A percentile compares a stretch with the other conserved stretches of the same genome.
phyloP scores from a whole-genome alignment of 2,888 invertebrate genomes.

The Cosmia trapezina region DNA sequence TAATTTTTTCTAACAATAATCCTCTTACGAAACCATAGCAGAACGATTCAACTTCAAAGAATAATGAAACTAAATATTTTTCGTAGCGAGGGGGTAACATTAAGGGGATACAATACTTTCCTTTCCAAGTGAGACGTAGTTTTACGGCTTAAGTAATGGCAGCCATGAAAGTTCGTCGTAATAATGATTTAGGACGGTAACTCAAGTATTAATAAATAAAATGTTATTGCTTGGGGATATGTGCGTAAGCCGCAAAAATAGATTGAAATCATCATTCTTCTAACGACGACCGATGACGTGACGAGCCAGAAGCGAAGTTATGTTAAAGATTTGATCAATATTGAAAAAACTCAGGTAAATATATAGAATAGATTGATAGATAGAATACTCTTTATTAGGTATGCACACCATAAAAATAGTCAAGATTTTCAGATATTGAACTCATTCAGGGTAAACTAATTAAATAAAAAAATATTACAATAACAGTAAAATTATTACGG shows the following conservation, averaged over 20 bases:
- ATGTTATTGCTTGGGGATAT: slow-evolving; percentile 50
- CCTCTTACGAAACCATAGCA: slow-evolving; percentile 45
- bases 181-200: slow-evolving; percentile 66
- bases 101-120: slow-evolving; percentile 36
- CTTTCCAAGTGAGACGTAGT: slow-evolving; percentile 53
- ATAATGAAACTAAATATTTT: slow-evolving; percentile 52
- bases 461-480: not conserved
- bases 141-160: slow-evolving; percentile 72
- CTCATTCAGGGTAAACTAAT: not conserved
- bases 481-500: not conserved
- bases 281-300: not conserved
- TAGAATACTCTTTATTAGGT: too few species aligned
- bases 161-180: slow-evolving; percentile 70
- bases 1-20: slow-evolving; percentile 18
- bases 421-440: too few species aligned
- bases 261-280: slow-evolving; percentile 42
- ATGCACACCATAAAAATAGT: too few species aligned
- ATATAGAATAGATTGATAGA: too few species aligned
- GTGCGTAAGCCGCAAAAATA: slow-evolving; percentile 52
- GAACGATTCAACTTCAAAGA: slow-evolving; percentile 37
- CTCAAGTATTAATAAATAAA: slow-evolving; percentile 62
- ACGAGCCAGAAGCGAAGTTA: not conserved
- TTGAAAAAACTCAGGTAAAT: slow-evolving; percentile 12
- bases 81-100: slow-evolving; percentile 9
- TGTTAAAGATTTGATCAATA: not conserved